Percentiles rank a stretch among this genome's conserved stretches.
phyloP scores from a whole-genome alignment of 1,140 invertebrate species.

The Cydia pomonella region DNA sequence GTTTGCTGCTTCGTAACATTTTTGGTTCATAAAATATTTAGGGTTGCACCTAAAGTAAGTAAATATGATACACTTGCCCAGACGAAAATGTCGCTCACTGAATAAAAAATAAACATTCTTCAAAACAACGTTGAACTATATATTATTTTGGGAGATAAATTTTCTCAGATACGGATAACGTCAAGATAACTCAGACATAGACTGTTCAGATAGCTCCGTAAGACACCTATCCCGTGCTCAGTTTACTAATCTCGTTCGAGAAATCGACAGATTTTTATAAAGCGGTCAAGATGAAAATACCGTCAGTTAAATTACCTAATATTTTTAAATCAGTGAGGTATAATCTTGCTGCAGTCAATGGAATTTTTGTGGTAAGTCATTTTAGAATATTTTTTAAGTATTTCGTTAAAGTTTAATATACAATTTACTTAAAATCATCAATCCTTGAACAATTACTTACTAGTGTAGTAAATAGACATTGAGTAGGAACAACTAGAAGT shows the following conservation, averaged over 20 bases:
- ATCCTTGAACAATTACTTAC: too few species aligned
- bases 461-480: neutral
- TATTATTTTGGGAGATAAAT: conserved; percentile 28
- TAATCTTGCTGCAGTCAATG: conserved; percentile 59
- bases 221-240: conserved; percentile 53
- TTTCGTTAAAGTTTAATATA: neutral
- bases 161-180: conserved; percentile 42
- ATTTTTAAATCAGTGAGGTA: conserved; percentile 69
- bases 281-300: conserved; percentile 30
- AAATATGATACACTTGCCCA: neutral
- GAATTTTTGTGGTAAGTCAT: conserved; percentile 63
- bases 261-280: conserved; percentile 25
- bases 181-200: conserved; percentile 74
- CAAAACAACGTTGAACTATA: conserved; percentile 26
- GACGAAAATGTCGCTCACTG: neutral
- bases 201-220: conserved; percentile 58
- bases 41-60: neutral
- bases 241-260: conserved; percentile 48
- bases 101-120: neutral
- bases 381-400: neutral
- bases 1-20: neutral
- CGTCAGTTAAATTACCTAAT: conserved; percentile 57
- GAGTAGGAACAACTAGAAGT: too few species aligned
- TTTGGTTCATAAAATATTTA: neutral
- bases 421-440: too few species aligned